These are phyloP conservation scores for Conops quadrifasciatus DNA, from an alignment of 2,888 invertebrate species.

Conservation along the genomic window DNA sequence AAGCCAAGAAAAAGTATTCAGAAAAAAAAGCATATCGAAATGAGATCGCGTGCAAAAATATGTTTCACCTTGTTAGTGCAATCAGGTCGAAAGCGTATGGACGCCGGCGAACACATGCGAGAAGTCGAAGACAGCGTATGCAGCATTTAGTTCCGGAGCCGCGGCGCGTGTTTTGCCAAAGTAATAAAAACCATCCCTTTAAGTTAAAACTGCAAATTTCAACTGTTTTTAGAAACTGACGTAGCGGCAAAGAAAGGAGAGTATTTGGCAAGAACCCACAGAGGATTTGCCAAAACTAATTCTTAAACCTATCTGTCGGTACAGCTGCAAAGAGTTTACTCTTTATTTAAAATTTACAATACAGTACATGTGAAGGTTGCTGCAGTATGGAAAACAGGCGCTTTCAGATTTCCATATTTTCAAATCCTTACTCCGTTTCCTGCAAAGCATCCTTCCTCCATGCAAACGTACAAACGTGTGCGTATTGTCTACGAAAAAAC, in stretches of 20 bases:
- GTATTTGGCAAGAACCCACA: neutral
- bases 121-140: conserved; percentile 32
- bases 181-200: conserved; percentile 33
- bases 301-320: too few species aligned
- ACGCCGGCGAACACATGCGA: conserved; percentile 20
- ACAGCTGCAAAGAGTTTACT: too few species aligned
- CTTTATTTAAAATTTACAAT: too few species aligned
- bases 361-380: too few species aligned
- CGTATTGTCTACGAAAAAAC: neutral
- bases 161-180: conserved; percentile 31
- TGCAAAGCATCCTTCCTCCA: neutral
- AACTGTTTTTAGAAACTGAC: neutral
- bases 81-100: conserved; percentile 55
- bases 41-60: conserved; percentile 57
- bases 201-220: neutral
- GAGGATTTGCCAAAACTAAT: too few species aligned
- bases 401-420: neutral
- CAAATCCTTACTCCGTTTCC: neutral
- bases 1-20: conserved; percentile 8
- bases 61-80: conserved; percentile 63
- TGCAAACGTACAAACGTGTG: neutral
- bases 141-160: conserved; percentile 53
- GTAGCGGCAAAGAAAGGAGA: neutral
- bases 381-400: neutral
- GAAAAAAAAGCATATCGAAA: conserved; percentile 41